Evolutionary conservation across 1,140 invertebrate species (phyloP).

Genomic region (Drosophila subobscura): DNA sequence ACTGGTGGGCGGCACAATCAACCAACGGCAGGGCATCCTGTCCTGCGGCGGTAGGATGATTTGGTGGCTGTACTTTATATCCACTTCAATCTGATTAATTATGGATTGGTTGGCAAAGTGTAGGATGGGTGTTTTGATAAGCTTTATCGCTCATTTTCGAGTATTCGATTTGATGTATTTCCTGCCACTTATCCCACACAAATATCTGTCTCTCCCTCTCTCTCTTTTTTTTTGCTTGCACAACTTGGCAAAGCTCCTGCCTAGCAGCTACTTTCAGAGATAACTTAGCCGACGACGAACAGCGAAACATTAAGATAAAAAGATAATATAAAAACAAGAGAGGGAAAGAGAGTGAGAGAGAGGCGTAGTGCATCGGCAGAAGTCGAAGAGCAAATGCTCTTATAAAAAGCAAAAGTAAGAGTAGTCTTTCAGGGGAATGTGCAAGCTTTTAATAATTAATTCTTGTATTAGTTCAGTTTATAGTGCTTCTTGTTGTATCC

Average conservation of each 20-base stretch:
- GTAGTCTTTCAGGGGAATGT: neutral
- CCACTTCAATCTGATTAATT: too few relatives aligned
- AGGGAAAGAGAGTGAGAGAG: slow-evolving; percentile 8
- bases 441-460: too few relatives aligned
- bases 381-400: slow-evolving; percentile 10
- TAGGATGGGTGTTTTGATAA: neutral
- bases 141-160: slow-evolving; percentile 1
- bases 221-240: slow-evolving; percentile 14
- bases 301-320: slow-evolving; percentile 55
- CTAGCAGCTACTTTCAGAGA: slow-evolving; percentile 51
- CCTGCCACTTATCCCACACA: slow-evolving; percentile 23
- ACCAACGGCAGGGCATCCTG: too few relatives aligned
- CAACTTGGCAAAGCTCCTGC: slow-evolving; percentile 54
- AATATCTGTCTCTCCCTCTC: slow-evolving; percentile 15
- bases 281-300: slow-evolving; percentile 54
- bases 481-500: neutral
- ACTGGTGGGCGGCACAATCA: too few relatives aligned
- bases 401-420: too few relatives aligned
- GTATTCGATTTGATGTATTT: slow-evolving; percentile 33
- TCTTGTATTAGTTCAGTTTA: too few relatives aligned
- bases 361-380: too few relatives aligned
- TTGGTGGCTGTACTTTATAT: too few relatives aligned
- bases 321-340: slow-evolving; percentile 50
- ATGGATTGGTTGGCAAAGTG: neutral
- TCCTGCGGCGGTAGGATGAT: too few relatives aligned